Evolutionary conservation across 1,140 invertebrate genomes (phyloP).

Genomic region (Drosophila varians): DNA sequence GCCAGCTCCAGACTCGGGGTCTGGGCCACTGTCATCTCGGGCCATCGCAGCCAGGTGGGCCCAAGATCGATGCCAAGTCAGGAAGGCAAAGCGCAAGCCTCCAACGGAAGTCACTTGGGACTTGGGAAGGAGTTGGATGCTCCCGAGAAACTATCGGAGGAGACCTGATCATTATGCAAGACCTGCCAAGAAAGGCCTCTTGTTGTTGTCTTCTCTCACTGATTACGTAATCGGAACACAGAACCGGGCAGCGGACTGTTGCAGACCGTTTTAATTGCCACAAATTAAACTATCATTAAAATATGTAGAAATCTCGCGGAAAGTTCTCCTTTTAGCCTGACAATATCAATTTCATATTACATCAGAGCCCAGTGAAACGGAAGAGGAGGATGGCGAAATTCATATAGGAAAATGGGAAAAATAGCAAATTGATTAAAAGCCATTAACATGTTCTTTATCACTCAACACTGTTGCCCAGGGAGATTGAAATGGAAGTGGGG

Average conservation of each 20-base stretch:
- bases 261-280: conserved; percentile 75
- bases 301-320: conserved; percentile 58
- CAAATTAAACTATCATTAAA: conserved; percentile 80
- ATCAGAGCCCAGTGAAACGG: conserved; percentile 45
- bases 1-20: conserved; percentile 1
- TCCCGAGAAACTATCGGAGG: conserved; percentile 9
- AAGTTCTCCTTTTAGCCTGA: conserved; percentile 7
- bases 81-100: conserved; percentile 61
- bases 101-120: conserved; percentile 67
- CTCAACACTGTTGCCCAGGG: conserved; percentile 54
- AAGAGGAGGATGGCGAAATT: background rate
- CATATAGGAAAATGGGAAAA: conserved; percentile 35
- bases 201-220: conserved; percentile 51
- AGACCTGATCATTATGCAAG: conserved; percentile 2
- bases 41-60: conserved; percentile 51
- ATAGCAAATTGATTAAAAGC: conserved; percentile 77
- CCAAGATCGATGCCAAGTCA: conserved; percentile 60
- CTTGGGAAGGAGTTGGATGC: conserved; percentile 19
- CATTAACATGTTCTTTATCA: conserved; percentile 82
- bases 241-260: conserved; percentile 23
- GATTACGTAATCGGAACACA: conserved; percentile 59
- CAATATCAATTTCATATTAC: conserved; percentile 64
- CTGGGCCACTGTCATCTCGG: conserved; percentile 23
- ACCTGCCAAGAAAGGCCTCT: conserved; percentile 41
- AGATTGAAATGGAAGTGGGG: background rate